phyloP scores from a whole-genome alignment of 2,113 vertebrate species.

The Ptyas mucosa region DNA sequence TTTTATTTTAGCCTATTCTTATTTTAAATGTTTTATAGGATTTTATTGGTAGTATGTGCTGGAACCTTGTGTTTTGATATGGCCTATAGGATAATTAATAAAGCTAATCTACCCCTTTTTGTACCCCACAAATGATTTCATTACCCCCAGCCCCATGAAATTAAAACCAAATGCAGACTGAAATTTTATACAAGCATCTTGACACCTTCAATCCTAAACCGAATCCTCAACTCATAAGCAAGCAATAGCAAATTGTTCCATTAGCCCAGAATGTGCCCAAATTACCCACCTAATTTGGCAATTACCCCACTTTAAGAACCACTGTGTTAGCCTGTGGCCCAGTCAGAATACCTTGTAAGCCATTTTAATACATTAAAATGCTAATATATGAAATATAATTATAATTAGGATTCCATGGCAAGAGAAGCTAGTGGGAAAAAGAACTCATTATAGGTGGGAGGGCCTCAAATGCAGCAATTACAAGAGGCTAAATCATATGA shows the following conservation, averaged over 20 bases:
- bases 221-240: not conserved
- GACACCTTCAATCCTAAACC: not conserved
- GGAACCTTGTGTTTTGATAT: too few relatives aligned
- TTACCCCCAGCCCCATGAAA: not conserved
- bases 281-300: not conserved
- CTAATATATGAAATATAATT: not conserved
- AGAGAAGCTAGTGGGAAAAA: not conserved
- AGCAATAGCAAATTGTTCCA: not conserved
- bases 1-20: too few relatives aligned
- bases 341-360: not conserved
- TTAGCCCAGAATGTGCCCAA: not conserved
- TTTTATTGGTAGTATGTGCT: too few relatives aligned
- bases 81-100: too few relatives aligned
- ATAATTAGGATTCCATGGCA: not conserved
- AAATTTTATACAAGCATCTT: not conserved
- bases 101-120: not conserved
- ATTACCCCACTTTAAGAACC: not conserved
- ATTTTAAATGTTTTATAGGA: too few relatives aligned
- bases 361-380: not conserved
- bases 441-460: not conserved
- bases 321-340: not conserved
- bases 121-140: not conserved
- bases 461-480: not conserved
- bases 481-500: not conserved
- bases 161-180: not conserved